These are phyloP conservation scores for Muraenolepis orangiensis DNA, from an alignment of 2,797 vertebrate species.

Conservation along the genomic window DNA sequence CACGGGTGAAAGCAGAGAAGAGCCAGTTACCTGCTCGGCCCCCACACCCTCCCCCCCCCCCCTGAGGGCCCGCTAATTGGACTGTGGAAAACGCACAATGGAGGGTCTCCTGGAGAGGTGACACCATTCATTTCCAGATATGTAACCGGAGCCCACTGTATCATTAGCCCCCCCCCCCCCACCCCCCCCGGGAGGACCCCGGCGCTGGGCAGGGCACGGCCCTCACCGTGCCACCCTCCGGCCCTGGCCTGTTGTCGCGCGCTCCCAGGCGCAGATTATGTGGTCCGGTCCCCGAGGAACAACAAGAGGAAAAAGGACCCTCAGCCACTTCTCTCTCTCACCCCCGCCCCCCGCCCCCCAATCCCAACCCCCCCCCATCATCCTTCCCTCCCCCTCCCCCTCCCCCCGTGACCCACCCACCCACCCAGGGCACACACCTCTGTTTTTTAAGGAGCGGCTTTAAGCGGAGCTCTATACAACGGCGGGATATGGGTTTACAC, in stretches of 20 bases:
- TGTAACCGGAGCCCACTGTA: constrained; percentile 64
- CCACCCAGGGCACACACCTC: neutral
- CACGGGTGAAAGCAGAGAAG: neutral
- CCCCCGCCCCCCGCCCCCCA: neutral
- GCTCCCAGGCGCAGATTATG: constrained; percentile 69
- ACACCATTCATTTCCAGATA: constrained; percentile 43
- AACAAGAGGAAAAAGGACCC: constrained; percentile 47
- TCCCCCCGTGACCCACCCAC: neutral
- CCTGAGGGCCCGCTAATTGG: constrained; percentile 32
- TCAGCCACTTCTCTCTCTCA: constrained; percentile 11
- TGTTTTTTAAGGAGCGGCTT: constrained; percentile 31
- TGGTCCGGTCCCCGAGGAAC: constrained; percentile 56
- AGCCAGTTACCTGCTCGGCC: neutral
- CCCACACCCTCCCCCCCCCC: neutral
- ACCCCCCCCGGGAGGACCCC: constrained; percentile 42
- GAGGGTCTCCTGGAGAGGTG: constrained; percentile 26
- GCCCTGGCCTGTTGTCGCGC: constrained; percentile 62
- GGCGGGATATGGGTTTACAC: constrained; percentile 57
- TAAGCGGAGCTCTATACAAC: constrained; percentile 61
- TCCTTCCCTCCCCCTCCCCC: constrained; percentile 6
- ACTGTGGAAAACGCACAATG: constrained; percentile 35
- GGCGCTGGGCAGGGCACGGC: constrained; percentile 54
- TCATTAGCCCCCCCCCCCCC: constrained; percentile 58
- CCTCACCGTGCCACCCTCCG: constrained; percentile 66
- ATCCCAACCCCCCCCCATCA: too few relatives aligned